These are phyloP conservation scores for Dicentrarchus labrax DNA, from an alignment of 2,113 vertebrate species.

Conservation along the genomic window DNA sequence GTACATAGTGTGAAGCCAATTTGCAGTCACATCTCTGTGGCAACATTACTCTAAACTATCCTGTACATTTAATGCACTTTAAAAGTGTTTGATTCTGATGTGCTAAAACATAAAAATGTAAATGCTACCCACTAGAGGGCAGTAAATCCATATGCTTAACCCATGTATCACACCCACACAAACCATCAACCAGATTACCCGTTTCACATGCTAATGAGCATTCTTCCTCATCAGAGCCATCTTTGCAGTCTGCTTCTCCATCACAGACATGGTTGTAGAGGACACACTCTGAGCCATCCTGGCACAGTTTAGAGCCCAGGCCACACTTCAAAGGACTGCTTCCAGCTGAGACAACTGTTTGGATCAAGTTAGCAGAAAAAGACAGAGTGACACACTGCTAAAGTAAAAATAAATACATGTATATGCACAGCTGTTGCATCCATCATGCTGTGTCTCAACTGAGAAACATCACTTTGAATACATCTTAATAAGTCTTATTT, in stretches of 20 bases:
- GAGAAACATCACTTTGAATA: neutral
- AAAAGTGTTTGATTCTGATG: neutral
- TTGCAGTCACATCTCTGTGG: neutral
- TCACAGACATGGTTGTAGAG: constrained; percentile 85
- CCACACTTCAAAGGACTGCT: constrained; percentile 63
- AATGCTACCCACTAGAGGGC: constrained; percentile 34
- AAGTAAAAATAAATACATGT: neutral
- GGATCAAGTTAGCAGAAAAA: neutral
- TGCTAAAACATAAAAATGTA: neutral
- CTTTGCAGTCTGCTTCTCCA: constrained; percentile 87
- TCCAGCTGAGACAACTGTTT: constrained; percentile 41
- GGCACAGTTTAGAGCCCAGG: constrained; percentile 72
- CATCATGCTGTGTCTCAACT: neutral
- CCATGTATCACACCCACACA: accelerated
- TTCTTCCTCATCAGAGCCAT: constrained; percentile 89
- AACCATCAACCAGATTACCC: constrained; percentile 48
- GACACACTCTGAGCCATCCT: constrained; percentile 84
- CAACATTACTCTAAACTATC: neutral
- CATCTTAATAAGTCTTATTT: neutral
- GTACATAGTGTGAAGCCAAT: neutral
- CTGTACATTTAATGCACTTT: neutral
- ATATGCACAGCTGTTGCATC: too few relatives aligned
- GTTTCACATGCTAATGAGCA: constrained; percentile 59
- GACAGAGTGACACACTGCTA: neutral
- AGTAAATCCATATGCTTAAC: constrained; percentile 1